Percentiles rank a stretch among this genome's conserved stretches.
Evolutionary conservation across 2,888 invertebrate genomes (phyloP).

Genomic region (Megaustenia siamemsis): DNA sequence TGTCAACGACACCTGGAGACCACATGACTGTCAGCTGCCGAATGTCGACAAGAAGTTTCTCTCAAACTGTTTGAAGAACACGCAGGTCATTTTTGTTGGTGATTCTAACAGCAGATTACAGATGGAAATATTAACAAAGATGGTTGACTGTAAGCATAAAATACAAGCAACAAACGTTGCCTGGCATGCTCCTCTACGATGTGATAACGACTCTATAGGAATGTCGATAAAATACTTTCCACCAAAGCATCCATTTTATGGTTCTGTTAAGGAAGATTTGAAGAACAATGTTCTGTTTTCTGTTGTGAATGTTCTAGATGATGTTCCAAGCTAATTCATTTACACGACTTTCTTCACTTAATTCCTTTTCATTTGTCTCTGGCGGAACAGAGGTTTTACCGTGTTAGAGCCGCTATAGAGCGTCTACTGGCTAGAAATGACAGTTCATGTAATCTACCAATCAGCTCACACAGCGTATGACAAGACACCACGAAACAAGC

Average conservation of each 20-base stretch:
- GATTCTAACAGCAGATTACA: too few relatives aligned
- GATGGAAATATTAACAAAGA: too few relatives aligned
- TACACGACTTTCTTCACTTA: slow-evolving; percentile 46
- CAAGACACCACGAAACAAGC: neutral
- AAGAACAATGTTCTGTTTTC: neutral
- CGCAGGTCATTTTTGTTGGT: too few relatives aligned
- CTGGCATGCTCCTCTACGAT: slow-evolving; percentile 24
- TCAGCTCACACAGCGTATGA: slow-evolving; percentile 41
- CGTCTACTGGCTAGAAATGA: slow-evolving; percentile 47
- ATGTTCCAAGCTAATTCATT: slow-evolving; percentile 31
- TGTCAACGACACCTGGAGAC: too few relatives aligned
- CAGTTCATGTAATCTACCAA: slow-evolving; percentile 43
- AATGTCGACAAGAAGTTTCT: too few relatives aligned
- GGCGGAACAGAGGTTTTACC: slow-evolving; percentile 27
- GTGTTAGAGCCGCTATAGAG: neutral
- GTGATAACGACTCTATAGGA: neutral
- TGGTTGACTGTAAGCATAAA: too few relatives aligned
- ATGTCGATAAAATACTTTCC: slow-evolving; percentile 43
- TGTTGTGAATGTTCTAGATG: slow-evolving; percentile 9
- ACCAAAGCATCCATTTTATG: slow-evolving; percentile 40
- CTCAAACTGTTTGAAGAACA: too few relatives aligned
- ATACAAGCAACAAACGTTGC: too few relatives aligned
- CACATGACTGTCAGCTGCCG: too few relatives aligned
- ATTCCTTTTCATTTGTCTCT: slow-evolving; percentile 33
- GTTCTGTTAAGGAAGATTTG: slow-evolving; percentile 24